A percentile compares a stretch with the other conserved stretches of the same genome.
phyloP scores from a whole-genome alignment of 2,888 invertebrate species.

The Sisyra terminalis region DNA sequence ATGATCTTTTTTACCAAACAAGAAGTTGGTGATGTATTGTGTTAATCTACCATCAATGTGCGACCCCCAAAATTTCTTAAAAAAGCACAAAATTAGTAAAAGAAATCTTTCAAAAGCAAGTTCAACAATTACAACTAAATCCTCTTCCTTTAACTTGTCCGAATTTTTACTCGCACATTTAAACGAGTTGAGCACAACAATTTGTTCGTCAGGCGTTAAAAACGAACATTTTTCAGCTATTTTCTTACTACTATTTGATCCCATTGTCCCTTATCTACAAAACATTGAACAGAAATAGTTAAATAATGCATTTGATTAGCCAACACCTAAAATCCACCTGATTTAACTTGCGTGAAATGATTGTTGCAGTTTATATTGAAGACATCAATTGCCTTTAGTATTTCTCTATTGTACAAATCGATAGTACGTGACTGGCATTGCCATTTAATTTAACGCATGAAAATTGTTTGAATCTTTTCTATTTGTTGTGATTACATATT shows the following conservation, averaged over 20 bases:
- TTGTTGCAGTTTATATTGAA: too few species aligned
- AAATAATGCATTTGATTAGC: too few species aligned
- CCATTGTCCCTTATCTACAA: constrained; percentile 17
- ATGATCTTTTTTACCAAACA: constrained; percentile 32
- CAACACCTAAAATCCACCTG: too few species aligned
- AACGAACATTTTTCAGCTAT: constrained; percentile 46
- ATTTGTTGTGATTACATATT: too few species aligned
- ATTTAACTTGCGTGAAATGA: too few species aligned
- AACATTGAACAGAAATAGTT: too few species aligned
- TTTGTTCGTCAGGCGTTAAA: constrained; percentile 44
- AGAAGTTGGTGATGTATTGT: constrained; percentile 48
- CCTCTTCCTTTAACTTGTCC: constrained; percentile 45
- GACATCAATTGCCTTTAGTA: too few species aligned
- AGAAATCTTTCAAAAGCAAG: constrained; percentile 7
- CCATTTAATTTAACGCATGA: too few species aligned
- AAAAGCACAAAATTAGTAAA: constrained; percentile 14
- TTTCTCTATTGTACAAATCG: too few species aligned
- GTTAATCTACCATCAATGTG: constrained; percentile 49
- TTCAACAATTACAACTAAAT: constrained; percentile 39
- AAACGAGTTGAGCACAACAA: constrained; percentile 43
- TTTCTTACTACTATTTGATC: constrained; percentile 42
- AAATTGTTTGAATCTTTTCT: too few species aligned
- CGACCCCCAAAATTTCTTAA: constrained; percentile 51
- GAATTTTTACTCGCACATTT: constrained; percentile 45
- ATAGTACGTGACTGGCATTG: too few species aligned